A percentile compares a stretch with the other conserved stretches of the same genome.
Conservation (phyloP, 2,113 vertebrate genomes). For the Noturus placidus region DNA sequence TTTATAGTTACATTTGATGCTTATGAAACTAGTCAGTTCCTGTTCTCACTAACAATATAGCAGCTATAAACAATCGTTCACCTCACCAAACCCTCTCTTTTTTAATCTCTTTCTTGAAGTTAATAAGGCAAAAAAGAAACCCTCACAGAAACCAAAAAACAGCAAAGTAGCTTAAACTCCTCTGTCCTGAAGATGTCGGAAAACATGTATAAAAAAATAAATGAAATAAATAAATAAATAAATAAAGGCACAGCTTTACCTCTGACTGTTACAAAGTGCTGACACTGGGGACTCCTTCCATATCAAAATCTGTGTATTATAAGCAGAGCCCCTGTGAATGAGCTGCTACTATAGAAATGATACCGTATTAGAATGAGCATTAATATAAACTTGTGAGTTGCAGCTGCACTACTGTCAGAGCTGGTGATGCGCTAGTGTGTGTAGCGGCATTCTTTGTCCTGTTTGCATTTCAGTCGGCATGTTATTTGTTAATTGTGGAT, state of each 20-base stretch:
- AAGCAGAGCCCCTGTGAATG: neutral
- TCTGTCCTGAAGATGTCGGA: no score
- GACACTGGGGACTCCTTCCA: no score
- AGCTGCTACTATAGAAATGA: neutral
- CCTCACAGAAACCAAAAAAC: no score
- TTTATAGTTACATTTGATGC: neutral
- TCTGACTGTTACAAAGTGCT: no score
- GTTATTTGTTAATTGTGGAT: conserved; percentile 8
- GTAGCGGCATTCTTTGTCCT: neutral
- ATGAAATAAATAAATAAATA: no score
- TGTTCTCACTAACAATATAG: neutral
- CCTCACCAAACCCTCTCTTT: no score
- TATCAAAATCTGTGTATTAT: no score
- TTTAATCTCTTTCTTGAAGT: no score
- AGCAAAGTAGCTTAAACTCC: no score
- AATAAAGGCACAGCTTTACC: no score
- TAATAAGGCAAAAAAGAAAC: no score
- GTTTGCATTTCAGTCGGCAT: neutral
- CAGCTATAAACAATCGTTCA: neutral
- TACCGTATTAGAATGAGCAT: neutral
- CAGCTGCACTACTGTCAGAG: neutral
- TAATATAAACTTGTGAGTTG: neutral
- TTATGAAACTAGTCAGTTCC: neutral
- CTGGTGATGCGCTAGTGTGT: neutral
- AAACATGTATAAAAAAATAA: no score